Conservation (phyloP, 2,888 invertebrate genomes). For the Philonicus albiceps region DNA sequence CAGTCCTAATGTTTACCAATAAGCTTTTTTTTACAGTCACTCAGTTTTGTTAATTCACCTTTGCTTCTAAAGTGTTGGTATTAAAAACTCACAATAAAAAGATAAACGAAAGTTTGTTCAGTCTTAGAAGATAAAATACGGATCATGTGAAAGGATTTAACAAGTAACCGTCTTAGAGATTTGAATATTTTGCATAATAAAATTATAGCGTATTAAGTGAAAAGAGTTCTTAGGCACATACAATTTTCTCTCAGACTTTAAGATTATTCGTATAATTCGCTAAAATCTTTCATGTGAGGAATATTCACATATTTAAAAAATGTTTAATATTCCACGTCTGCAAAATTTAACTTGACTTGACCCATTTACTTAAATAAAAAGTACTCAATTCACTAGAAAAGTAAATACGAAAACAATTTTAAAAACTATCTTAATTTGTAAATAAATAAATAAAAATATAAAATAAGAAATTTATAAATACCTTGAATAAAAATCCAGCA, state of each 20-base stretch:
- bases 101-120: not conserved
- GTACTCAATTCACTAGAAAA: not conserved
- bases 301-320: no score
- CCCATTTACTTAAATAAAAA: no score
- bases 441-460: not conserved
- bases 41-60: not conserved
- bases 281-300: no score
- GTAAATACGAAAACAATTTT: no score
- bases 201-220: no score
- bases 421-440: no score
- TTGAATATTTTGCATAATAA: not conserved
- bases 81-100: not conserved
- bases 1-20: not conserved
- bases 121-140: no score
- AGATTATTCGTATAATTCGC: no score
- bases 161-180: not conserved
- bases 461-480: not conserved
- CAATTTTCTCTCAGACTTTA: not conserved
- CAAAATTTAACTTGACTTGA: no score
- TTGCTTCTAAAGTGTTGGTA: not conserved
- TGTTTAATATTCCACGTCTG: no score
- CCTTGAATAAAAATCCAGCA: not conserved
- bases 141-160: no score
- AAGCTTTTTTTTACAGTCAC: not conserved
- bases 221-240: not conserved